Evolutionary conservation across 2,113 vertebrate genomes (phyloP), one percentile per base, ranked within the genome.

Genomic region (Mormyrus iriodes): DNA sequence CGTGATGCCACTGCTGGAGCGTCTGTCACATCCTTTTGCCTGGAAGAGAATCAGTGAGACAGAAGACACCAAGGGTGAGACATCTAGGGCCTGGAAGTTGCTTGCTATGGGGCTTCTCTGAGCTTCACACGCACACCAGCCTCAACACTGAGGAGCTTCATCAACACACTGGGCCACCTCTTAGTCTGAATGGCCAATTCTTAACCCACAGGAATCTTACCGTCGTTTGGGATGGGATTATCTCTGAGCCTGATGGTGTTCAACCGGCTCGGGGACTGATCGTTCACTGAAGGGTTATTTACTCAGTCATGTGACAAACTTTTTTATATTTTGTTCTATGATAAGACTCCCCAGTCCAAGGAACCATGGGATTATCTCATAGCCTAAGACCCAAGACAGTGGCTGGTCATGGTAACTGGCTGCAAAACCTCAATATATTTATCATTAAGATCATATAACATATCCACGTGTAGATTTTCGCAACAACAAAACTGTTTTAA

Each of bases 11-110:
- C 83, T 51, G 83, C 83, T 48, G 83, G 10, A 24, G 83, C 24
- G 48, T 85, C 83, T 85, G 83, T 85, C 83, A 85, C 83, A 85
- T 85, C 10, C 24, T 48, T 48, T 13, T 27, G 24, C 24, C 46
- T 85, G 48, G 44, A 24, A 85, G 83, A 27, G 48, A 85, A 51
- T 51, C 46, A 49, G 83, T 4, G 12, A 85, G 83, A 85, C 83
- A 51, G 46, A n/a, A 85, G 83, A 85, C 48, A 51, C 24, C 83
- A 85, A 10, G 83, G 83, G 83, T 85, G 83, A 46, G 83, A 85
- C 24, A 31, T 85, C 42, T 51, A 51, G n/a, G 83, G 21, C 24
- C 83, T 85, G 48, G 46, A n/a, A 51, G 46, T n/a, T 24, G 0
- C 24, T 49, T 24, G 46, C 27, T 51, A 27, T 85, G 6, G 12